Percentiles rank a stretch among this genome's conserved stretches.
phyloP scores from a whole-genome alignment of 2,113 vertebrate species.

The Laticauda colubrina region DNA sequence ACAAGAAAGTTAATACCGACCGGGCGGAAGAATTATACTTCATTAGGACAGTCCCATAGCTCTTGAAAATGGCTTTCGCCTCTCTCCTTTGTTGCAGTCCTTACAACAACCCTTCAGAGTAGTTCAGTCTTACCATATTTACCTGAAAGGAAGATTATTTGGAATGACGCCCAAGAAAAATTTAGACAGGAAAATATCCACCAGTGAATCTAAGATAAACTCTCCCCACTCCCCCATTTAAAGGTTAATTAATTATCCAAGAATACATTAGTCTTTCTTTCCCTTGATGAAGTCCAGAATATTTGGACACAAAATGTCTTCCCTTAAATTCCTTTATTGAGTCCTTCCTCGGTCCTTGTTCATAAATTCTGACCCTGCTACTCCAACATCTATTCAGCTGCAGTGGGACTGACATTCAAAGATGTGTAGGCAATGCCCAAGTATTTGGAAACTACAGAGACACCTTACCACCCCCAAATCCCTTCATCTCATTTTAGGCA shows the following conservation, averaged over 20 bases:
- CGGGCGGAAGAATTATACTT: background rate
- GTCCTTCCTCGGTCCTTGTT: background rate
- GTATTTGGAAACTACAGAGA: background rate
- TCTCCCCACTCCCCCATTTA: background rate
- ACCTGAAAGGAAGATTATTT: background rate
- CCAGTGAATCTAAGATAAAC: background rate
- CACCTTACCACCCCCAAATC: background rate
- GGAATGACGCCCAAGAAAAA: background rate
- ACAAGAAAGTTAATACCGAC: background rate
- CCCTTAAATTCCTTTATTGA: background rate
- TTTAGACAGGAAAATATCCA: background rate
- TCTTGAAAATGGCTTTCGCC: background rate
- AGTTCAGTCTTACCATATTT: background rate
- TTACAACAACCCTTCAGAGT: background rate
- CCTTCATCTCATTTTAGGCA: background rate
- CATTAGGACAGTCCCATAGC: background rate
- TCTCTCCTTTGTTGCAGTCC: background rate
- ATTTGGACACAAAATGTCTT: background rate
- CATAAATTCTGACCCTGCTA: background rate
- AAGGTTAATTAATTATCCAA: background rate
- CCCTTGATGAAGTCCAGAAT: background rate
- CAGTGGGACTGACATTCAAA: background rate
- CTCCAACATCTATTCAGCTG: background rate
- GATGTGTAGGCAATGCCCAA: background rate
- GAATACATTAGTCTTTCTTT: background rate